phyloP scores from a whole-genome alignment of 2,113 vertebrate genomes.

The Esox niger region DNA sequence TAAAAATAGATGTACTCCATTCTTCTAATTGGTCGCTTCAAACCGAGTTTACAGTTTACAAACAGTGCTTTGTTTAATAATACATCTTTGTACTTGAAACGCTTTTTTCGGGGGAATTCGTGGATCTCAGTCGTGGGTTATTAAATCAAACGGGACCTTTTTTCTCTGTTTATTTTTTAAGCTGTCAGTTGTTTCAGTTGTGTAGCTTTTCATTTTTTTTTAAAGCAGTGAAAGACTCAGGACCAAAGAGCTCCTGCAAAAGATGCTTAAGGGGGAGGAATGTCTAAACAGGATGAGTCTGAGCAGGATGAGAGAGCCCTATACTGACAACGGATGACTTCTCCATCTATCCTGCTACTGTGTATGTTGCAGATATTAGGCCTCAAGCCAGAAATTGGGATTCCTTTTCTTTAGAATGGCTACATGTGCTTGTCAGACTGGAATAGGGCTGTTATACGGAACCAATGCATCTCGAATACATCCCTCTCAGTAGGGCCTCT shows the following conservation, averaged over 20 bases:
- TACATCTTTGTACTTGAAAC: slow-evolving; percentile 57
- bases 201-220: slow-evolving; percentile 72
- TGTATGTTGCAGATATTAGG: slow-evolving; percentile 70
- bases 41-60: slow-evolving; percentile 36
- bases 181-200: slow-evolving; percentile 59
- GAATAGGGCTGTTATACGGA: slow-evolving; percentile 73
- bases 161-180: slow-evolving; percentile 62
- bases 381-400: slow-evolving; percentile 66
- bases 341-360: slow-evolving; percentile 51
- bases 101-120: slow-evolving; percentile 63
- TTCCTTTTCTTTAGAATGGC: slow-evolving; percentile 60
- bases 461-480: slow-evolving; percentile 66
- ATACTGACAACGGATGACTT: slow-evolving; percentile 60
- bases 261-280: too few relatives aligned
- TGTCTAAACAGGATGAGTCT: slow-evolving; percentile 64
- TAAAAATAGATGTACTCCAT: not conserved
- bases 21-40: not conserved
- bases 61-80: slow-evolving; percentile 42
- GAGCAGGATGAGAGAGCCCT: slow-evolving; percentile 68
- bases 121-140: slow-evolving; percentile 42
- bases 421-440: slow-evolving; percentile 53
- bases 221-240: slow-evolving; percentile 69
- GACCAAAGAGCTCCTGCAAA: slow-evolving; percentile 25
- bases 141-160: slow-evolving; percentile 56
- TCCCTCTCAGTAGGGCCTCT: slow-evolving; percentile 7